A percentile compares a stretch with the other conserved stretches of the same genome.
Conservation (phyloP, 2,797 vertebrate species). For the Yasuhikotakia modesta region DNA sequence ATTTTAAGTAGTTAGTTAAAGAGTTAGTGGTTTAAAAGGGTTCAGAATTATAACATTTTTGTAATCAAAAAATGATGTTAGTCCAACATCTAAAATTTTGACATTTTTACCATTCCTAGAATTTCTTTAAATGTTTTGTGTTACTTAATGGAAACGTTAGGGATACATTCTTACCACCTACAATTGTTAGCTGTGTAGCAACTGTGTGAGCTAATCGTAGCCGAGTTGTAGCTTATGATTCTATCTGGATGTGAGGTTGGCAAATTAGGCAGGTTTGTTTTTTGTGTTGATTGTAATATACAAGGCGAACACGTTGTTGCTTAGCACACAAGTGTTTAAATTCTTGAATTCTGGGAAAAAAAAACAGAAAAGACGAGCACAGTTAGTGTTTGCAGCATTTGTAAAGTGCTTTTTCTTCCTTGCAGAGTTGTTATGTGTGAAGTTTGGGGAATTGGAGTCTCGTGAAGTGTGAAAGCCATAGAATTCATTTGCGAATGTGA, state of each 20-base stretch:
- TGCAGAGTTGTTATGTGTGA: slow-evolving; percentile 11
- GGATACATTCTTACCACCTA: too few relatives aligned
- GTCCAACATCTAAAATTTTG: too few relatives aligned
- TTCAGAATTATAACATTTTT: too few relatives aligned
- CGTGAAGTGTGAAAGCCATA: slow-evolving; percentile 12
- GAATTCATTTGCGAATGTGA: slow-evolving; percentile 28
- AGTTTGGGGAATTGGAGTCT: slow-evolving; percentile 25
- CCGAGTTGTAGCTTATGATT: slow-evolving; percentile 33
- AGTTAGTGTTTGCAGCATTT: slow-evolving; percentile 1
- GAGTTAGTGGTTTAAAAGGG: too few relatives aligned
- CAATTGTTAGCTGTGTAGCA: too few relatives aligned
- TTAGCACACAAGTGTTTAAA: slow-evolving; percentile 15
- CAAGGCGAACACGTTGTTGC: slow-evolving; percentile 2
- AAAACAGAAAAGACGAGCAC: neutral
- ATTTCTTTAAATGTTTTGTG: too few relatives aligned
- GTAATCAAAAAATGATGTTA: too few relatives aligned
- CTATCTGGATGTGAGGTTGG: slow-evolving; percentile 30
- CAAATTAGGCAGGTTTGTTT: slow-evolving; percentile 28
- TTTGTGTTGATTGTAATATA: slow-evolving; percentile 10
- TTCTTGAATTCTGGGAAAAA: slow-evolving; percentile 7
- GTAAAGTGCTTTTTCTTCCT: slow-evolving; percentile 10
- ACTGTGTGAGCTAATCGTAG: slow-evolving; percentile 8
- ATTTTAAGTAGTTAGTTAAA: too few relatives aligned
- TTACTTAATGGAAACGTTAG: too few relatives aligned
- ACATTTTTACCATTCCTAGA: too few relatives aligned